A percentile compares a stretch with the other conserved stretches of the same genome.
Conservation (phyloP, 2,113 vertebrate genomes). For the Phycodurus eques region DNA sequence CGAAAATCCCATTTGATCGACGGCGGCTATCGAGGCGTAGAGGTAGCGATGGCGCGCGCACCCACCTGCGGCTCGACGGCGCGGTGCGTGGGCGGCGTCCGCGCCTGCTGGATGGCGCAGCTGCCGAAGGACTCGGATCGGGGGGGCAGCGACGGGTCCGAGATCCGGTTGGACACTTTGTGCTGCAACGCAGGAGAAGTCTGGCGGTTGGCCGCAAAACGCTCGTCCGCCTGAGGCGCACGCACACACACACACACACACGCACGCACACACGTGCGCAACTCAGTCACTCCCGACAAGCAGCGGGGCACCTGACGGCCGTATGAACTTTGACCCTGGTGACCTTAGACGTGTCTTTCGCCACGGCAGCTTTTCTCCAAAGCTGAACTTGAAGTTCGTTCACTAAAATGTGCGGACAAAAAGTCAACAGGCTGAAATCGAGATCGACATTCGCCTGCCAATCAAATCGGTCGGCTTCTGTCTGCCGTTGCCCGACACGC, state of each 20-base stretch:
- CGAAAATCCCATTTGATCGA: neutral
- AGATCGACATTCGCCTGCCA: too few species aligned
- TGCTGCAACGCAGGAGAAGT: conserved; percentile 91
- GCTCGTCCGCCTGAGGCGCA: conserved; percentile 83
- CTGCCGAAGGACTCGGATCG: conserved; percentile 98
- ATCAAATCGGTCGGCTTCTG: conserved; percentile 32
- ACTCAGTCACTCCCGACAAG: conserved; percentile 16
- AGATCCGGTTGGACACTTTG: conserved; percentile 96
- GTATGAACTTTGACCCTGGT: neutral
- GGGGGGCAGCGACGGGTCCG: conserved; percentile 92
- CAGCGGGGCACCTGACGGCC: neutral
- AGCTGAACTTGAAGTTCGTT: too few species aligned
- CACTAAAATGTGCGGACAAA: too few species aligned
- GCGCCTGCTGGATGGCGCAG: conserved; percentile 87
- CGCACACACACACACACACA: conserved; percentile 20
- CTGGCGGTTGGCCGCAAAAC: conserved; percentile 84
- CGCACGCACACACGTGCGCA: conserved; percentile 4
- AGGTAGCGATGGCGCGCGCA: neutral
- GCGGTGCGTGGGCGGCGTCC: conserved; percentile 93
- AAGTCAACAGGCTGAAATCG: too few species aligned
- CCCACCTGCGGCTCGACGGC: conserved; percentile 90
- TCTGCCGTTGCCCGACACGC: conserved; percentile 50
- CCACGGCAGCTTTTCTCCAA: neutral
- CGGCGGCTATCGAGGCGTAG: neutral
- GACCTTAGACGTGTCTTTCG: neutral